Base-by-base conservation (phyloP, 2,113 vertebrate genomes). In the Prietella phreatophila region DNA sequence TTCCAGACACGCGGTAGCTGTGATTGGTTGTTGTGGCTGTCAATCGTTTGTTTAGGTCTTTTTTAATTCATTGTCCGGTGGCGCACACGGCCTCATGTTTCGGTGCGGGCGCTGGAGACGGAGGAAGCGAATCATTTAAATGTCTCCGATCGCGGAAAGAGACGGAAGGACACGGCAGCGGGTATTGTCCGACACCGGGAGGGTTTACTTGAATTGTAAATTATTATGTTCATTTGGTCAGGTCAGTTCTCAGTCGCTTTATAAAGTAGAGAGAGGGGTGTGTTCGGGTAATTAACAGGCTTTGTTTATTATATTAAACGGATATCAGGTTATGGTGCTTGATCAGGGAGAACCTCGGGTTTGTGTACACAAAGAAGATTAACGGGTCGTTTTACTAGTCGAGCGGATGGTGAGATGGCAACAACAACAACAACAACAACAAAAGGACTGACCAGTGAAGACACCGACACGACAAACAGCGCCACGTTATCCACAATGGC, bases 361-460 rank as follows among this genome's bases (percentile, higher is more conserved):
- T 47, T 84, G 67, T 82, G 42, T 75, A 20, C 83, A 93, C 88
- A 93, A 91, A 87, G 86, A 82, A 85, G 78, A 55, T 30, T 13
- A 60, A 55, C 73, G 60, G 55, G 19, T 78, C 63, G 39, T 85
- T n/a, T 63, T 15, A n/a, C 33, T 36, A 22, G 56, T 8, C 39
- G 84, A 85, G 6, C 60, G 67, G 22, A 83, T 42, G 82, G 84
- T 53, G 92, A 87, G 58, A 96, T 96, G 96, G 95, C 96, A 84
- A 92, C 95, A 76, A 92, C 92, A 50, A 95, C 92, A 91, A 91
- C 91, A 47, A 95, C 92, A 92, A 91, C 91, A 82, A 82, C 19
- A 73, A 95, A 94, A 83, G 71, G 91, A 65, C 82, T 89, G 79
- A 89, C 85, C 91, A 91, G 71, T 56, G 96, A 95, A 88, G 92